phyloP scores from a whole-genome alignment of 2,888 invertebrate species.

The Dasysyrphus albostriatus region DNA sequence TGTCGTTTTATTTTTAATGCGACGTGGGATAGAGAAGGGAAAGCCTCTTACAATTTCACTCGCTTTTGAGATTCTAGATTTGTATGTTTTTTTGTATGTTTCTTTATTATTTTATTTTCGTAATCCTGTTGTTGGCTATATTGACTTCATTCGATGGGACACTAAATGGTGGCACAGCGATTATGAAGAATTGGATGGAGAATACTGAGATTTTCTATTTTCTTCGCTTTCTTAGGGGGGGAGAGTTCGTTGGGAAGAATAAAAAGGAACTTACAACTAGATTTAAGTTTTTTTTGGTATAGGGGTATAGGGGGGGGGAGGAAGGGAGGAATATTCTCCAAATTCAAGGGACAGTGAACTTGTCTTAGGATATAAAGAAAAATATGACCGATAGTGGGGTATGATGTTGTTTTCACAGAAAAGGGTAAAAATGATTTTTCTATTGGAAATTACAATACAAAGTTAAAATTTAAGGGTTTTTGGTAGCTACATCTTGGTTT shows the following conservation, averaged over 20 bases:
- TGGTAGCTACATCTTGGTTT: too few relatives aligned
- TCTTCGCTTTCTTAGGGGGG: neutral
- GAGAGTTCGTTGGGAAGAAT: neutral
- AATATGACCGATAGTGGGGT: neutral
- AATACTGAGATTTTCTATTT: constrained; percentile 41
- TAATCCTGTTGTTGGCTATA: constrained; percentile 57
- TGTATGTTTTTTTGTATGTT: neutral
- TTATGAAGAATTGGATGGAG: constrained; percentile 33
- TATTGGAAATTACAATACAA: neutral
- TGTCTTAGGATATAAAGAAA: neutral
- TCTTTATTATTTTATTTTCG: constrained; percentile 27
- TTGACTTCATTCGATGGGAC: constrained; percentile 62
- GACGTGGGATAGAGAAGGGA: neutral
- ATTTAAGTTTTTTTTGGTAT: constrained; percentile 1
- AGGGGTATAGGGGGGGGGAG: too few relatives aligned
- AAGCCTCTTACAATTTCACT: constrained; percentile 31
- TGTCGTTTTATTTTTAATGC: constrained; percentile 25
- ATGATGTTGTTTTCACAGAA: neutral
- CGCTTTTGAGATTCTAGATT: constrained; percentile 14
- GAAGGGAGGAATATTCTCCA: too few relatives aligned
- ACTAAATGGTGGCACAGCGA: constrained; percentile 54
- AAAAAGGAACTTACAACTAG: constrained; percentile 7
- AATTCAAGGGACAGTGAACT: constrained; percentile 27
- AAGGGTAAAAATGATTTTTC: neutral
- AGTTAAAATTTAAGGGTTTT: too few relatives aligned